Evolutionary conservation across 2,113 vertebrate genomes (phyloP).

Genomic region (Tyrannus savana): DNA sequence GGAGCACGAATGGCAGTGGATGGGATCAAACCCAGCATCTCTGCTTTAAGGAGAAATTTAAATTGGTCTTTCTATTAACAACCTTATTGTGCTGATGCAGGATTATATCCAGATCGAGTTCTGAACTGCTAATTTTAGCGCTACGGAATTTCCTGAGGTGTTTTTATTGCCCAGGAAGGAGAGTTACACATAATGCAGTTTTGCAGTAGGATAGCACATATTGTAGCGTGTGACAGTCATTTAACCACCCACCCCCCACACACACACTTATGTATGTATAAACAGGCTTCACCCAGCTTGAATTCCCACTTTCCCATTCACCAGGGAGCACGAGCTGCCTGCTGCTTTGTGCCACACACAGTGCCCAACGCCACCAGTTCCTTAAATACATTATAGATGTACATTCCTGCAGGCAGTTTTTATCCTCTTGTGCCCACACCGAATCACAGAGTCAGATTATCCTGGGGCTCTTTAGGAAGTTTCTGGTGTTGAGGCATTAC

Average conservation of each 20-base stretch:
- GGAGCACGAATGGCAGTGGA: not conserved
- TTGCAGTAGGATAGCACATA: not conserved
- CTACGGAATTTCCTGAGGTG: not conserved
- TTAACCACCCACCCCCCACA: not conserved
- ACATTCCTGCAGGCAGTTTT: not conserved
- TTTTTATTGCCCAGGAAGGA: not conserved
- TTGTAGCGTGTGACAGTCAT: not conserved
- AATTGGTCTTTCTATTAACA: not conserved
- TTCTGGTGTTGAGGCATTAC: not conserved
- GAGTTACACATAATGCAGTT: not conserved
- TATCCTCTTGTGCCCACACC: not conserved
- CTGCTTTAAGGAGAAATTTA: not conserved
- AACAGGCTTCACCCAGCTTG: not conserved
- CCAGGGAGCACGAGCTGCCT: rapidly evolving
- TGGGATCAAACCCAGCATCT: not conserved
- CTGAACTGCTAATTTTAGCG: not conserved
- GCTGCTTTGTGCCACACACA: not conserved
- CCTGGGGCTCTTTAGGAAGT: not conserved
- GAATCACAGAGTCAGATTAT: not conserved
- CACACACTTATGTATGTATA: not conserved
- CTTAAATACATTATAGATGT: not conserved
- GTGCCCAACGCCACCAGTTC: not conserved
- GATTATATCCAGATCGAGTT: not conserved
- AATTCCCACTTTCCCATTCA: not conserved
- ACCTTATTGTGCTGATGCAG: not conserved